Base-by-base conservation (phyloP, 2,888 invertebrate genomes). In the Megaustenia siamemsis region DNA sequence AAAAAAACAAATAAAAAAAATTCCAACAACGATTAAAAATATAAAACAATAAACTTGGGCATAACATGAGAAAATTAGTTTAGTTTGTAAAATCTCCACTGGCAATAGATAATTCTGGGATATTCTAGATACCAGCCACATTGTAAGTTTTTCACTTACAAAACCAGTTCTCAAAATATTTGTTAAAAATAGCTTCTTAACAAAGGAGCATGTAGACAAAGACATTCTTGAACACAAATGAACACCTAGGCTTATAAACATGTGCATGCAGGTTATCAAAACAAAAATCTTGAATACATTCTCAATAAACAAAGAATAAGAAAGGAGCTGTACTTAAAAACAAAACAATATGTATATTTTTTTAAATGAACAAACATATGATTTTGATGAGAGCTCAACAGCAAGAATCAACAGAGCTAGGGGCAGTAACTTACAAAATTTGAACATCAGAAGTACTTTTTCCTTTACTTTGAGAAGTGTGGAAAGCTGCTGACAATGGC, bases 201-300 rank as follows among this genome's bases (percentile, higher is more conserved):
- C 24, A 56, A 60, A 60, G 24, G 15, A 40, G 38, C 56, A 1
- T 40, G 35, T 32, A 38, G 56, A 49, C 32, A 76, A 40, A 56
- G 18, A 60, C 40, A 77, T 60, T 1, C n/a, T 56, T 6, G n/a
- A 38, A 40, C 45, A 75, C 12, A 4, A 77, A n/a, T 77, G 40
- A 77, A 56, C 60, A 60, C 45, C 53, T n/a, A 38, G 15, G 63
- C 28, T n/a, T 40, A 56, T 38, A 43, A 24, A 49, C 24, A 73
- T 28, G 49, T 49, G 73, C 73, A 73, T 73, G 73, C 73, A 49
- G 32, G 18, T 49, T 49, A 2, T 18, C 21, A 56, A 49, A 76
- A 40, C 5, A 8, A 60, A 77, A 77, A 77, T 77, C 77, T 77
- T 56, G 77, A 18, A 40, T 77, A 77, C 35, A 35, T 56, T 60